Conservation (phyloP, 2,113 vertebrate genomes). For the Mustelus asterias region DNA sequence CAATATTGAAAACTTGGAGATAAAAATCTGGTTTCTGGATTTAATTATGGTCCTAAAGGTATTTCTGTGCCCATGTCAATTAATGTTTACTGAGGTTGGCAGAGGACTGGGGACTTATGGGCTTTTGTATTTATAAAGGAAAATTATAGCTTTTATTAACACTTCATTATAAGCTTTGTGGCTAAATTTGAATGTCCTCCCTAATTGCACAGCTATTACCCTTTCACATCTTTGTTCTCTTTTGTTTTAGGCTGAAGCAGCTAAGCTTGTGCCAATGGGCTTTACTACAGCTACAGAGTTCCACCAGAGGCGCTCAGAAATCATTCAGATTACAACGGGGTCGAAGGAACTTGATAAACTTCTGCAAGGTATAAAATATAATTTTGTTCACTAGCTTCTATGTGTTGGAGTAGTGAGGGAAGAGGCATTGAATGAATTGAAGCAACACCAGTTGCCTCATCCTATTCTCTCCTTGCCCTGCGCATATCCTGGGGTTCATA, state of each 20-base stretch:
- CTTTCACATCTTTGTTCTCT: not conserved
- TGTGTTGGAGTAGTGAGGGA: not conserved
- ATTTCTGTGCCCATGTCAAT: not conserved
- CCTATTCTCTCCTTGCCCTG: not conserved
- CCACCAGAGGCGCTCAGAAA: slow-evolving; percentile 89
- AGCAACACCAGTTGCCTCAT: no score
- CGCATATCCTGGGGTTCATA: not conserved
- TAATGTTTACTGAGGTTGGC: not conserved
- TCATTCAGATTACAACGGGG: slow-evolving; percentile 96
- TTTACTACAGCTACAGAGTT: slow-evolving; percentile 96
- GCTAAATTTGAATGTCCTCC: not conserved
- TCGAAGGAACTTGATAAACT: slow-evolving; percentile 95
- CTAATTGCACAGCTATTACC: not conserved
- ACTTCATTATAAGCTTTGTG: not conserved
- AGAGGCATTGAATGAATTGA: not conserved
- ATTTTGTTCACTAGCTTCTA: not conserved
- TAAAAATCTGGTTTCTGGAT: not conserved
- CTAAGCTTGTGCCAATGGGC: slow-evolving; percentile 92
- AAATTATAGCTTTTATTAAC: not conserved
- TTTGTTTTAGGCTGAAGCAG: slow-evolving; percentile 72
- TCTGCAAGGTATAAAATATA: slow-evolving; percentile 66
- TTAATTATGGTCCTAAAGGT: not conserved
- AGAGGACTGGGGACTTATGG: not conserved
- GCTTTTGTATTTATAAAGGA: not conserved
- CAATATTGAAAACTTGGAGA: not conserved